Percentiles rank a stretch among this genome's conserved stretches.
phyloP scores from a whole-genome alignment of 2,113 vertebrate species.

The Pandion haliaetus region DNA sequence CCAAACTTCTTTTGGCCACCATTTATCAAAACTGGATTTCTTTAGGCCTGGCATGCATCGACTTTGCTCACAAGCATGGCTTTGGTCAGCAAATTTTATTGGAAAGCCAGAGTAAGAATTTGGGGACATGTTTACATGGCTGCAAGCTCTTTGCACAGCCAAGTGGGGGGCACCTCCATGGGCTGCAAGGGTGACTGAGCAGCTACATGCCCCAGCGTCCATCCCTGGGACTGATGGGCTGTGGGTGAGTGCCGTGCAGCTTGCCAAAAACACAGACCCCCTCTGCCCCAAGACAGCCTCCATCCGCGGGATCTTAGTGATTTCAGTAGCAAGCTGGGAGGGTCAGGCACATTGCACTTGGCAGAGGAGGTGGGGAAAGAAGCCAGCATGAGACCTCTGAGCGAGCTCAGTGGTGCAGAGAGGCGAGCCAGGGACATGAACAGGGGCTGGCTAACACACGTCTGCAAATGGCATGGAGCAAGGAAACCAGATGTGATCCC shows the following conservation, averaged over 20 bases:
- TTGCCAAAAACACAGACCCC: not conserved
- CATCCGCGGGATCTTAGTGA: rapidly evolving
- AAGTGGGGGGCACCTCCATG: not conserved
- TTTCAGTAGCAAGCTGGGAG: not conserved
- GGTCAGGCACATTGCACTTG: not conserved
- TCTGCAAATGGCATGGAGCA: not conserved
- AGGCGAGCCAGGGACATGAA: not conserved
- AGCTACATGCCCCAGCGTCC: not conserved
- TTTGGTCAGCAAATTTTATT: not conserved
- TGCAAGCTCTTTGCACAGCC: not conserved
- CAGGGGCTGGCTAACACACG: rapidly evolving
- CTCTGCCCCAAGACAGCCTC: not conserved
- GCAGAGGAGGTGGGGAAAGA: not conserved
- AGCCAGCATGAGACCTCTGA: not conserved
- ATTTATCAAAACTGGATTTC: not conserved
- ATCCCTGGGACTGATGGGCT: not conserved
- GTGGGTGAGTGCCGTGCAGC: not conserved
- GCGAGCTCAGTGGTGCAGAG: rapidly evolving
- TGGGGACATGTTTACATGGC: not conserved
- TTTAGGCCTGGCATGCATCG: not conserved
- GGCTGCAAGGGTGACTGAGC: not conserved
- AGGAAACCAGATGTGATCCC: not conserved
- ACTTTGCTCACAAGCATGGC: not conserved
- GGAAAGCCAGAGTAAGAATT: not conserved
- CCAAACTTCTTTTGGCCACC: not conserved